A percentile compares a stretch with the other conserved stretches of the same genome.
These are phyloP conservation scores for Pseudopodoces humilis DNA, from an alignment of 2,113 vertebrate species.

Conservation along the genomic window DNA sequence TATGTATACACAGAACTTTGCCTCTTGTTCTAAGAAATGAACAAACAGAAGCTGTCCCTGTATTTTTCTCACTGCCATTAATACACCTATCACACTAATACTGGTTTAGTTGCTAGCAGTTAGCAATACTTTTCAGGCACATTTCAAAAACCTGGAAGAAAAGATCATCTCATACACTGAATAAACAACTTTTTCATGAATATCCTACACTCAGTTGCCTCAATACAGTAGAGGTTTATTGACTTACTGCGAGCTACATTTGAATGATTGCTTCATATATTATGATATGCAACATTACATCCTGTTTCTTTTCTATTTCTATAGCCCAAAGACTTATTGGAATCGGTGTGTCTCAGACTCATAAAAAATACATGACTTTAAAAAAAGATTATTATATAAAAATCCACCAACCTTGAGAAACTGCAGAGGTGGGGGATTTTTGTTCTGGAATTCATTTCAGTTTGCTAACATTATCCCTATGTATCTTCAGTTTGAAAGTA, in stretches of 20 bases:
- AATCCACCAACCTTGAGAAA: conserved; percentile 70
- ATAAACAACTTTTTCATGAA: conserved; percentile 58
- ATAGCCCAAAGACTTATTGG: conserved; percentile 74
- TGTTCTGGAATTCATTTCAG: conserved; percentile 66
- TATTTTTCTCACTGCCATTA: neutral
- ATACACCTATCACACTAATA: neutral
- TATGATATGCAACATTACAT: conserved; percentile 64
- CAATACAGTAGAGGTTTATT: conserved; percentile 54
- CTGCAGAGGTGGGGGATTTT: conserved; percentile 65
- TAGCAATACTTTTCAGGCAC: conserved; percentile 14
- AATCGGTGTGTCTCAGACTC: conserved; percentile 67
- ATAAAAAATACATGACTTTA: conserved; percentile 78
- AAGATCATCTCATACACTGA: neutral
- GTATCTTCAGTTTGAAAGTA: conserved; percentile 19
- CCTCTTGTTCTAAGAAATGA: neutral
- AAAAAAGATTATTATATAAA: conserved; percentile 65
- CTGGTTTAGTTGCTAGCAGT: conserved; percentile 1
- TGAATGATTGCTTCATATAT: conserved; percentile 69
- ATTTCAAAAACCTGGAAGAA: conserved; percentile 39
- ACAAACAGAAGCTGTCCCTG: neutral
- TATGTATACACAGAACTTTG: neutral
- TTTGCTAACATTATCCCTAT: conserved; percentile 58
- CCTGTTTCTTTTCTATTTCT: conserved; percentile 63
- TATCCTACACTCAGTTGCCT: conserved; percentile 38
- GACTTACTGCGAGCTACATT: conserved; percentile 63